phyloP scores from a whole-genome alignment of 2,797 vertebrate species.

The Telmatherina bonti region DNA sequence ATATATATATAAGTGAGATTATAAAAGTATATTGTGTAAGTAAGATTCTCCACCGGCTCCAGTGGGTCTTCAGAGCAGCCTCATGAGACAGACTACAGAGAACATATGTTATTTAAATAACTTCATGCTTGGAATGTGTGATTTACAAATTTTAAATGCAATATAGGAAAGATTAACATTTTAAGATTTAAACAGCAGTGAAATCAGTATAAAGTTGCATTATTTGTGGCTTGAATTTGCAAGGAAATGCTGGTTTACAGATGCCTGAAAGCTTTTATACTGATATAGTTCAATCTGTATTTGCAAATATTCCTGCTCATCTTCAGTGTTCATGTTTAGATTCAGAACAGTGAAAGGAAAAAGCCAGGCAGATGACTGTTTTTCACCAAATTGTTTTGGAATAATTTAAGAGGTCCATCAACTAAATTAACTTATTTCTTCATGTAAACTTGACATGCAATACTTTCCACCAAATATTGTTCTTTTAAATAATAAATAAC shows the following conservation, averaged over 20 bases:
- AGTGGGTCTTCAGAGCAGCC: too few relatives aligned
- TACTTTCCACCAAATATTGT: slow-evolving; percentile 7
- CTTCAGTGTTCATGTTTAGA: slow-evolving; percentile 21
- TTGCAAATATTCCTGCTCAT: background rate
- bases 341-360: slow-evolving; percentile 25
- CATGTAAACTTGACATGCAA: slow-evolving; percentile 7
- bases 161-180: too few relatives aligned
- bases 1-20: too few relatives aligned
- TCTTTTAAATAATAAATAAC: background rate
- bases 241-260: background rate
- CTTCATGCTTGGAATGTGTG: too few relatives aligned
- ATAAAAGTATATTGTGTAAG: too few relatives aligned
- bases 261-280: background rate
- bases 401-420: slow-evolving; percentile 3
- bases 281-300: background rate
- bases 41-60: too few relatives aligned
- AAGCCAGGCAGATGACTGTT: slow-evolving; percentile 13
- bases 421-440: slow-evolving; percentile 15
- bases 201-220: too few relatives aligned
- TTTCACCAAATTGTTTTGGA: slow-evolving; percentile 30
- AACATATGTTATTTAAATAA: too few relatives aligned
- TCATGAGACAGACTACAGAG: background rate
- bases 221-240: too few relatives aligned
- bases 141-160: too few relatives aligned
- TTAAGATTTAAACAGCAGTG: too few relatives aligned